Base-by-base conservation (phyloP, 2,888 invertebrate genomes). In the Drosophila mettleri region DNA sequence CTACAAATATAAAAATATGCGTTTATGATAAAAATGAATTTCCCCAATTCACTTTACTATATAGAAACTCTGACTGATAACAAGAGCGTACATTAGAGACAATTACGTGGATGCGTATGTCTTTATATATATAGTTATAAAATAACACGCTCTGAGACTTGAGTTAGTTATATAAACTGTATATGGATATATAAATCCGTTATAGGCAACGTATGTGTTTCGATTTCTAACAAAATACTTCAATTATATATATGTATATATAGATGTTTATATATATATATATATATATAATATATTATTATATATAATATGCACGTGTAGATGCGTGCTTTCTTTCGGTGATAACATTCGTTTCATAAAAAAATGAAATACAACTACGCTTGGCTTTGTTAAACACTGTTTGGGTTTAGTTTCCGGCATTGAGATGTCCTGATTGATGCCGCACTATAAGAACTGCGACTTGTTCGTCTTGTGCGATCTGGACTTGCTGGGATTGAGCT, bases 371-470 rank as follows among this genome's bases (percentile, higher is more conserved):
- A 71, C 52, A 66, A 57, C 51, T 58, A 66, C 43, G 48, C 43
- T 71, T 71, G 77, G 72, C 54, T 61, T 51, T 38, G 16, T 58
- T 58, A 66, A 61, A 58, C 53, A 38, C 9, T 49, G 53, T 38
- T 57, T 46, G 22, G 12, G 24, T 20, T 71, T 52, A 27, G 22
- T 36, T 33, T 46, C 24, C 45, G 39, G 34, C 49, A 62, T 55
- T 51, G 22, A n/a, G 7, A 48, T 53, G 52, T 29, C 34, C 31
- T 43, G 24, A 9, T 27, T 36, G 22, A 62, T 51, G 45, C 69
- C 86, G 89, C 90, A 94, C 94, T 94, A 95, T 94, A 94, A 94
- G 90, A 94, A 93, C 91, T 94, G 93, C 90, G 95, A 94, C 93
- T 95, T 92, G 92, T 94, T 94, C 87, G 94, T 93, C 93, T 95